Conservation (phyloP, 2,888 invertebrate species). For the Trachelus stipa region DNA sequence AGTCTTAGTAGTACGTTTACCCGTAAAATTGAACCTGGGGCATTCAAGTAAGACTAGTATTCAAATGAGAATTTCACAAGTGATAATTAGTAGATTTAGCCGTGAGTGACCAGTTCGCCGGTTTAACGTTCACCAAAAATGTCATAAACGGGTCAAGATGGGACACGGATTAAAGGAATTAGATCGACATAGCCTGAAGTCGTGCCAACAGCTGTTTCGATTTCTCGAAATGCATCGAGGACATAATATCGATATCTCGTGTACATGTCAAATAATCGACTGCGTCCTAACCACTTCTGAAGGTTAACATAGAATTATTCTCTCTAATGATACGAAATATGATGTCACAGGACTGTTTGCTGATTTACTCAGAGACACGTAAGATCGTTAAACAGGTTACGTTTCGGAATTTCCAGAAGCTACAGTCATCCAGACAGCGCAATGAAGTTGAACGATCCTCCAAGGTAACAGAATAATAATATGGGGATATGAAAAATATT, state of each 20-base stretch:
- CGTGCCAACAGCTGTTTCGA: neutral
- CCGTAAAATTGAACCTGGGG: neutral
- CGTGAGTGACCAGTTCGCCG: neutral
- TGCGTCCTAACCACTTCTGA: neutral
- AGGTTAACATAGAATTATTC: neutral
- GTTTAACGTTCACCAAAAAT: neutral
- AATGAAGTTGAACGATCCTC: neutral
- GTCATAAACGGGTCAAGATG: neutral
- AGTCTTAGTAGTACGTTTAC: conserved; percentile 9
- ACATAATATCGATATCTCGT: no score
- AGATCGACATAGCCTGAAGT: neutral
- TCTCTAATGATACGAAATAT: neutral
- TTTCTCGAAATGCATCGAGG: neutral
- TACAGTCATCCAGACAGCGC: neutral
- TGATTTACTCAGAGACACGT: neutral
- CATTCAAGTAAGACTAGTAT: conserved; percentile 21
- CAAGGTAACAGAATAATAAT: neutral
- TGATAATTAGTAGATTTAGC: neutral
- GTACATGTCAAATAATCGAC: neutral
- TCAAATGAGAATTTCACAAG: conserved; percentile 22
- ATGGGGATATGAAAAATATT: neutral
- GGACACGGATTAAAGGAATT: neutral
- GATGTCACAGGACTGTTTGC: neutral
- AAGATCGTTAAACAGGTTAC: neutral
- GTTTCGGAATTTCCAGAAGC: neutral